Evolutionary conservation across 2,113 vertebrate species (phyloP), one percentile per base, ranked within the genome.

Genomic region (Eudyptes chrysolophus): DNA sequence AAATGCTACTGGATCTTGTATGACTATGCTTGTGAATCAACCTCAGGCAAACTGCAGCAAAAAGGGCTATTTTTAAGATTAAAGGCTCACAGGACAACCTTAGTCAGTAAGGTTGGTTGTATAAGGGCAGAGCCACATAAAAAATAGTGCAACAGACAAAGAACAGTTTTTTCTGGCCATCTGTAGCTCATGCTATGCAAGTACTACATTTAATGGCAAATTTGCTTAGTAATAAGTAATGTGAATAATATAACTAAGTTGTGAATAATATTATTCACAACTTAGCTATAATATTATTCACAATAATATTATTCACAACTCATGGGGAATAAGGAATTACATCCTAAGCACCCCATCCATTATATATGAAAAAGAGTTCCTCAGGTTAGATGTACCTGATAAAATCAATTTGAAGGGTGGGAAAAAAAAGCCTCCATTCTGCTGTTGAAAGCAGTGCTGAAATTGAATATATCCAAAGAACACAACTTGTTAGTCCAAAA

Each of bases 1-100:
- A 95, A 84, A 66, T 89, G 86, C 69, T 81, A 77, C 71, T 89
- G 72, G 42, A 85, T 93, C 40, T 57, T 54, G 34, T 76, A 54
- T 85, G 82, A 95, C 89, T 96, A 10, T 54, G 75, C 36, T 62
- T 83, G 46, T 92, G 91, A 96, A 78, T 92, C 81, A 87, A 26
- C 36, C 58, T 85, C 61, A 84, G 81, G 84, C 48, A 94, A 95
- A 72, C 36, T 57, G 48, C 13, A 91, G 72, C 57, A 82, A 61
- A 78, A 89, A 40, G 13, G 34, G 60, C 70, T 97, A 58, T 57
- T 94, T 95, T 95, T 89, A 79, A 91, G 77, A 93, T 72, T 61
- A 82, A 96, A 89, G 44, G 40, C 40, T 91, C 84, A 87, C 9
- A 69, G 84, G 77, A 91, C 77, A 96, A 91, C 32, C 61, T 95